A percentile compares a stretch with the other conserved stretches of the same genome.
Evolutionary conservation across 2,113 vertebrate species (phyloP).

Genomic region (Pluvialis apricaria): DNA sequence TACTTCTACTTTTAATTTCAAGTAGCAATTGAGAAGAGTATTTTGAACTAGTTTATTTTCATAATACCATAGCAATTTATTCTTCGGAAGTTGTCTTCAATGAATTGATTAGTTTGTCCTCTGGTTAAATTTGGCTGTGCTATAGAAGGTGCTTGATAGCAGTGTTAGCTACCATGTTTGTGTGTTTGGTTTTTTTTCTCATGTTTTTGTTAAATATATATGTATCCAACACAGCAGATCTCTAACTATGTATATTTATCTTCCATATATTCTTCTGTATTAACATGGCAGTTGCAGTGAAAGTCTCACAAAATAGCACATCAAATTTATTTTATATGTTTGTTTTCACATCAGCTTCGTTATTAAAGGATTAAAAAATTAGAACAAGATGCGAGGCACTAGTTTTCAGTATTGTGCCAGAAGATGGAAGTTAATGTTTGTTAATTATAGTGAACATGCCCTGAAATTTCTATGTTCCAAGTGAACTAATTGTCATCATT

Average conservation of each 20-base stretch:
- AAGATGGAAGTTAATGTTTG: not conserved
- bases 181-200: not conserved
- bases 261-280: not conserved
- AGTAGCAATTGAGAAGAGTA: not conserved
- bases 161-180: not conserved
- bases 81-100: not conserved
- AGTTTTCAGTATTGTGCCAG: not conserved
- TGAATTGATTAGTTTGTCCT: not conserved
- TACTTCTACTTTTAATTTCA: not conserved
- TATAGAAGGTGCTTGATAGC: not conserved
- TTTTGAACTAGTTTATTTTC: not conserved
- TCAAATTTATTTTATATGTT: not conserved
- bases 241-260: not conserved
- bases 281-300: not conserved
- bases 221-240: not conserved
- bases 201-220: not conserved
- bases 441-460: not conserved
- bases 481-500: not conserved
- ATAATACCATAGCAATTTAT: not conserved
- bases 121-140: not conserved
- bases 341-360: not conserved
- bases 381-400: not conserved
- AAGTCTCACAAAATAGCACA: not conserved
- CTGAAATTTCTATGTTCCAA: not conserved
- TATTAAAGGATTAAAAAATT: not conserved